Conservation (phyloP, 2,888 invertebrate species). For the Bhutanitis thaidina region DNA sequence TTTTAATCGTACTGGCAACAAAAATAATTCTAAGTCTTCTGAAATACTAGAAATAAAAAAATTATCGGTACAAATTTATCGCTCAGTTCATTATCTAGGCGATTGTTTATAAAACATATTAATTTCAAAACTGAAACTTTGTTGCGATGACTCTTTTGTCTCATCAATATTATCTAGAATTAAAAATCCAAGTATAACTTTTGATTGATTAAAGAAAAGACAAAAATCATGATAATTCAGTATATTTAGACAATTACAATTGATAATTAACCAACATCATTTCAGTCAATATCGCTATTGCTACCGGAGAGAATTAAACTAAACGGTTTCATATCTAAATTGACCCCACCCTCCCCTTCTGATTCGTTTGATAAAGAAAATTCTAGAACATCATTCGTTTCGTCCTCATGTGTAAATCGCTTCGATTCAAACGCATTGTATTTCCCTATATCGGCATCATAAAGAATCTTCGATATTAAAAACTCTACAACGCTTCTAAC, state of each 20-base stretch:
- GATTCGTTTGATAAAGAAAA: not conserved
- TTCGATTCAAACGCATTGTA: not conserved
- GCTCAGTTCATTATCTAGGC: no score
- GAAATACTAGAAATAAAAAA: no score
- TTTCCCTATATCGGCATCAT: constrained; percentile 4
- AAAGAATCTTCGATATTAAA: constrained; percentile 5
- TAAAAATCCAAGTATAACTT: no score
- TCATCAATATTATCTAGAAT: no score
- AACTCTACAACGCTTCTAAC: constrained; percentile 4
- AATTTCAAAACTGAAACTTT: no score
- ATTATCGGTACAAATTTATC: no score
- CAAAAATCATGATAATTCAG: not conserved
- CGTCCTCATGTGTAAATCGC: not conserved
- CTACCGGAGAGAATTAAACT: not conserved
- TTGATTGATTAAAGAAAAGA: not conserved
- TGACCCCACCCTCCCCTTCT: not conserved
- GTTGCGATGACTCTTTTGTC: no score
- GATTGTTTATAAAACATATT: no score
- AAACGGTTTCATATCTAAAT: not conserved
- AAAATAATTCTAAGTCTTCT: no score
- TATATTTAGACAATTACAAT: not conserved
- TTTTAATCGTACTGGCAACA: no score
- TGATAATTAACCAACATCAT: not conserved
- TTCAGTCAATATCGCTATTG: not conserved
- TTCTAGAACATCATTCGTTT: not conserved